Conservation (phyloP, 2,888 invertebrate genomes). For the Entomobrya multifasciata region DNA sequence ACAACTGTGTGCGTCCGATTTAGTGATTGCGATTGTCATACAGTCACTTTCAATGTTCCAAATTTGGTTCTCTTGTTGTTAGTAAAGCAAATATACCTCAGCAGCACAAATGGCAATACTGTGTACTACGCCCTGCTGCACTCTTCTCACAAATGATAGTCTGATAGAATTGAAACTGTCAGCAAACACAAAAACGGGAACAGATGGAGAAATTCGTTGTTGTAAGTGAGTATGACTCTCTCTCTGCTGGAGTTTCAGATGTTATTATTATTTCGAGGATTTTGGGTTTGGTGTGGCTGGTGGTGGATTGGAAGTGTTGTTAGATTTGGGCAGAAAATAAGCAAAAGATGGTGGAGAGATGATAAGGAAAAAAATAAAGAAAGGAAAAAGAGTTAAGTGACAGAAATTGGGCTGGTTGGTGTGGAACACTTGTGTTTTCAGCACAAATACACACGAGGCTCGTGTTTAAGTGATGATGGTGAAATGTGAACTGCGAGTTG, state of each 20-base stretch:
- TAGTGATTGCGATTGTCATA: neutral
- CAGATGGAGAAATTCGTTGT: constrained; percentile 35
- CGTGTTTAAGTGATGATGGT: constrained; percentile 19
- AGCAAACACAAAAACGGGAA: constrained; percentile 8
- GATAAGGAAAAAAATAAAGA: constrained; percentile 36
- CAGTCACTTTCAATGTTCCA: constrained; percentile 3
- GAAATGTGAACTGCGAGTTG: too few relatives aligned
- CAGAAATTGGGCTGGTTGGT: too few relatives aligned
- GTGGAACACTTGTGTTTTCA: constrained; percentile 24
- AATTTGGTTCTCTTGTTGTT: constrained; percentile 27
- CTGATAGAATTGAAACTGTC: constrained; percentile 5
- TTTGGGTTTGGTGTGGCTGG: too few relatives aligned
- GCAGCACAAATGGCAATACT: constrained; percentile 23
- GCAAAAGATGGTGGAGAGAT: constrained; percentile 3
- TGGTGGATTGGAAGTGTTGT: neutral
- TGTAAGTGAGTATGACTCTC: constrained; percentile 28
- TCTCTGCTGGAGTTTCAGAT: constrained; percentile 8
- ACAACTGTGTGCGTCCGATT: constrained; percentile 38
- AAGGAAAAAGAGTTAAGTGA: constrained; percentile 22
- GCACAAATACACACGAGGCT: neutral
- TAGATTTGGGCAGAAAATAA: neutral
- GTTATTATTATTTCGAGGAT: too few relatives aligned
- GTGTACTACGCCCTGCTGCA: constrained; percentile 11
- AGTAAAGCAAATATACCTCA: constrained; percentile 1
- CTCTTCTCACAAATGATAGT: neutral